These are phyloP conservation scores for Agrochola circellaris DNA, from an alignment of 2,888 invertebrate genomes.

Conservation along the genomic window DNA sequence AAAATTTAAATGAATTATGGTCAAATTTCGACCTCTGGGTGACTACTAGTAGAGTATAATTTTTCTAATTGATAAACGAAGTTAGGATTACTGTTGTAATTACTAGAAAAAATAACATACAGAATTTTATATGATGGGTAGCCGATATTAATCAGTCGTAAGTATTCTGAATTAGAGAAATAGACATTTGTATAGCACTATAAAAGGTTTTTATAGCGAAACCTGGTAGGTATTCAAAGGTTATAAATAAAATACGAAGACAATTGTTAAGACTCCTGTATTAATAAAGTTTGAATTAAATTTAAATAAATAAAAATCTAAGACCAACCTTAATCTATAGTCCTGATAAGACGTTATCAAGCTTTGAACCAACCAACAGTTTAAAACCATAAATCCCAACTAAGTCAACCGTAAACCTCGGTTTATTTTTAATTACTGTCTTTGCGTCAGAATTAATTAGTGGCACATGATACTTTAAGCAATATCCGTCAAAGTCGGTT, in stretches of 20 bases:
- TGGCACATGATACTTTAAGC: slow-evolving; percentile 67
- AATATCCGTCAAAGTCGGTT: slow-evolving; percentile 68
- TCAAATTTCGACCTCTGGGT: too few species aligned
- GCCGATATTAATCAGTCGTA: background rate
- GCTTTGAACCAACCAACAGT: background rate
- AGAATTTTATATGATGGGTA: background rate
- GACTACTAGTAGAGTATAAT: too few species aligned
- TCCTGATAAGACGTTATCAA: slow-evolving; percentile 23
- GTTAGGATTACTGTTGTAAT: background rate
- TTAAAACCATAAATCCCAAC: slow-evolving; percentile 26
- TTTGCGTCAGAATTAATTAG: slow-evolving; percentile 59
- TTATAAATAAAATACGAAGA: too few species aligned
- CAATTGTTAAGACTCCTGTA: too few species aligned
- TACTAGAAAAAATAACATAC: background rate
- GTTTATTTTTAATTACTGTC: slow-evolving; percentile 44
- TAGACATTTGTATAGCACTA: too few species aligned
- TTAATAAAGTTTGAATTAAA: too few species aligned
- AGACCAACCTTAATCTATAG: background rate
- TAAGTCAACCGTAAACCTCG: slow-evolving; percentile 22
- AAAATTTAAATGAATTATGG: too few species aligned
- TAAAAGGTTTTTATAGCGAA: too few species aligned
- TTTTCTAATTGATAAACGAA: background rate
- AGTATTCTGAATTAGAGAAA: background rate
- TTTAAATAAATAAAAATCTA: too few species aligned
- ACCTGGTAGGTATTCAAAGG: too few species aligned